Evolutionary conservation across 2,888 invertebrate genomes (phyloP), one percentile per base, ranked within the genome.

Genomic region (Neoitamus cyanurus): DNA sequence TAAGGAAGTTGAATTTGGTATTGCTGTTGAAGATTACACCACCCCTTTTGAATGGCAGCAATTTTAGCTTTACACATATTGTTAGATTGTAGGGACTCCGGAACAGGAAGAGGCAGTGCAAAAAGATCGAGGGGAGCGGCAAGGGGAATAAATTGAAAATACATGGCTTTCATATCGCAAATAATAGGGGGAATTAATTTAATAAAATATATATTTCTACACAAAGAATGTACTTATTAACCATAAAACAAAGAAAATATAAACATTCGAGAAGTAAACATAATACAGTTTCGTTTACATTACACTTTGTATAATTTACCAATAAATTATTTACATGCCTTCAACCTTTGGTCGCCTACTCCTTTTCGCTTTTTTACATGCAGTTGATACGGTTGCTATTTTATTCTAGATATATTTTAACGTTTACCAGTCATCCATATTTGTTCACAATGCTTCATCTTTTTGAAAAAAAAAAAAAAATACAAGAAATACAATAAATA

Each of bases 291-390:
- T 69, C 69, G 11, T 68, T 82, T 82, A 82, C 28, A 82, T 15
- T 82, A 37, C 48, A 68, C 48, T 82, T 82, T 68, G 25, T 69
- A 68, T 82, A 68, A 69, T 82, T 82, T 69, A 68, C 31, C 31
- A 78, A 78, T 78, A 78, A 78, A 78, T 78, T 78, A 78, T 78
- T 78, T 78, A 78, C 78, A 58, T 30, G 34, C 58, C 42, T 42
- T 75, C 28, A 75, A 75, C 42, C 36, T 75, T 42, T 75, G 42
- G 42, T 75, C 75, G 42, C 28, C 42, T 75, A 75, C 11, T 15
- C 1, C 20, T 30, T 73, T n/a, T 42, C 36, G 5, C 25, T 37
- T 25, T 75, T 75, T 75, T 46, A 75, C 75, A 75, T 75, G 42
- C 30, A 75, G 5, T 73, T 36, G 36, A 73, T 36, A 73, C n/a